Evolutionary conservation across 2,113 vertebrate genomes (phyloP).

Genomic region (Chiloscyllium plagiosum): DNA sequence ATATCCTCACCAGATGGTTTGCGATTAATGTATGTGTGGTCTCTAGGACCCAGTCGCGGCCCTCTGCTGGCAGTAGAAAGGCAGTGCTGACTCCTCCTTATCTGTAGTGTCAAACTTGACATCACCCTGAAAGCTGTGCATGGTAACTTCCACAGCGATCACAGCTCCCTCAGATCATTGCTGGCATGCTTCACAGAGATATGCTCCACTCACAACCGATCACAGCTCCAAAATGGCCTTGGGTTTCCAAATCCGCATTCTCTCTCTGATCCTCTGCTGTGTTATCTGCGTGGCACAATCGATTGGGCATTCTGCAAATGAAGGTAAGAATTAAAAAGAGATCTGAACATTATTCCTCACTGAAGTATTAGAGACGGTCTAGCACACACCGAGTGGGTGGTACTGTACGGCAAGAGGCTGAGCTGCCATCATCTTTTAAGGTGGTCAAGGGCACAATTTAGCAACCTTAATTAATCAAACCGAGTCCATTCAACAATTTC

Average conservation of each 20-base stretch:
- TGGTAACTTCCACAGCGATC: conserved; percentile 63
- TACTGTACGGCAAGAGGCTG: background rate
- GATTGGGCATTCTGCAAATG: conserved; percentile 70
- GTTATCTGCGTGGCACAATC: conserved; percentile 55
- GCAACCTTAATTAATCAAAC: background rate
- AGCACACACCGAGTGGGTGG: background rate
- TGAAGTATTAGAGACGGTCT: conserved; percentile 8
- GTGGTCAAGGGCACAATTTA: background rate
- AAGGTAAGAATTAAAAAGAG: conserved; percentile 68
- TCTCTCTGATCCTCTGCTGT: conserved; percentile 56
- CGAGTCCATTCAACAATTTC: background rate
- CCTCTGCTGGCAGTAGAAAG: conserved; percentile 46
- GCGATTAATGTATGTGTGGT: background rate
- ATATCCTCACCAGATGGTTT: background rate
- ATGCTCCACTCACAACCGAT: conserved; percentile 69
- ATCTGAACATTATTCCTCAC: background rate
- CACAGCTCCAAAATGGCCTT: conserved; percentile 70
- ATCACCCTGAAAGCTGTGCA: conserved; percentile 67
- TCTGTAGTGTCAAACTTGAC: conserved; percentile 78
- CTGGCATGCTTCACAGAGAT: conserved; percentile 79
- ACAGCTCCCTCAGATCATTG: conserved; percentile 67
- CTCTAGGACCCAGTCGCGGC: conserved; percentile 55
- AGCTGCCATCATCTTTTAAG: conserved; percentile 19
- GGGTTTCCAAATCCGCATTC: conserved; percentile 70
- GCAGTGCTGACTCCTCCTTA: conserved; percentile 63